These are phyloP conservation scores for Gymnogyps californianus DNA, from an alignment of 2,113 vertebrate genomes.

Conservation along the genomic window DNA sequence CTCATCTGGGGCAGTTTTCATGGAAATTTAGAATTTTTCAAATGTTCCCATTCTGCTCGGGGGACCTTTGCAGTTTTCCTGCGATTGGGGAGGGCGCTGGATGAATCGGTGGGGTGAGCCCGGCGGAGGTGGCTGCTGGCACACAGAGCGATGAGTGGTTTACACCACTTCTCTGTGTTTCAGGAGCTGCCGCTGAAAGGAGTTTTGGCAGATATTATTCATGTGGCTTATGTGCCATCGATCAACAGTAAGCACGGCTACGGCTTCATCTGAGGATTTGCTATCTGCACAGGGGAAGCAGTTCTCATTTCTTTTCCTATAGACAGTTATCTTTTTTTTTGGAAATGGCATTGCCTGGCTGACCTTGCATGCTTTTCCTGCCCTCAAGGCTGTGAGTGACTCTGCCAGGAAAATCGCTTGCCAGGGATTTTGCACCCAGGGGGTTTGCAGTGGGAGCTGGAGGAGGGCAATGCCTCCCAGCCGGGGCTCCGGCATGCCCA, in stretches of 20 bases:
- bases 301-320: background rate
- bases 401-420: background rate
- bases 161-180: background rate
- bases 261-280: background rate
- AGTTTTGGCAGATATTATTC: background rate
- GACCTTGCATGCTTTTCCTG: background rate
- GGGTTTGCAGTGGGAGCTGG: background rate
- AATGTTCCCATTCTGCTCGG: background rate
- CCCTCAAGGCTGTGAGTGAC: background rate
- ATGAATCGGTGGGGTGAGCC: background rate
- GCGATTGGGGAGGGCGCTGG: background rate
- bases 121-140: fast-evolving
- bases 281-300: background rate
- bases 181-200: constrained; percentile 6
- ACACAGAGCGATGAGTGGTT: fast-evolving
- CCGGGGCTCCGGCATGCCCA: fast-evolving
- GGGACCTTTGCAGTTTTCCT: background rate
- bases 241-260: constrained; percentile 27
- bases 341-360: background rate
- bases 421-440: fast-evolving
- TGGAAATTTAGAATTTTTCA: background rate
- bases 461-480: background rate
- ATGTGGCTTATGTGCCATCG: background rate
- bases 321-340: background rate
- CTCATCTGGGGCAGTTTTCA: background rate